Conservation (phyloP, 2,113 vertebrate species). For the Passer domesticus region DNA sequence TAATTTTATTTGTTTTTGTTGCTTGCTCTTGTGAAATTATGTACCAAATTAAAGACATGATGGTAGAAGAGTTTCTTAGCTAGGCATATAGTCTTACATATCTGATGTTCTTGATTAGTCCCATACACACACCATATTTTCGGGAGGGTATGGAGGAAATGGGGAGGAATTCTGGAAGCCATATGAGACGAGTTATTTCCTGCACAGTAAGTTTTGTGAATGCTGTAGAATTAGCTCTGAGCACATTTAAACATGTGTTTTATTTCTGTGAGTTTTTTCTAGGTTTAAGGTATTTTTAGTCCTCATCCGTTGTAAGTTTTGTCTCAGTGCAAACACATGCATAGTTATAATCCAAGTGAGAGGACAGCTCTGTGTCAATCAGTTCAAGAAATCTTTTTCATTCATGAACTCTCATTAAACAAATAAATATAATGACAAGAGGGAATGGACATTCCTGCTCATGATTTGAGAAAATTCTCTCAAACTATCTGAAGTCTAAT, state of each 20-base stretch:
- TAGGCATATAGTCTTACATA: not conserved
- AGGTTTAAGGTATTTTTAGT: not conserved
- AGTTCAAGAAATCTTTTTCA: not conserved
- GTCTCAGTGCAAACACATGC: fast-evolving
- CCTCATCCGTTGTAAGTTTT: not conserved
- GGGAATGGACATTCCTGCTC: not conserved
- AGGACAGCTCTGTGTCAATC: not conserved
- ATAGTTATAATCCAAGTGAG: not conserved
- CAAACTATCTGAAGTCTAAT: not conserved
- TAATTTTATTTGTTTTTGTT: not conserved
- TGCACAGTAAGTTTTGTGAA: not conserved
- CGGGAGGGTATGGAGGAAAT: not conserved
- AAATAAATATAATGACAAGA: not conserved
- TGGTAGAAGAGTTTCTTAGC: not conserved
- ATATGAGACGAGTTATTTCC: conserved; percentile 3
- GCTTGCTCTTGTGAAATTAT: not conserved
- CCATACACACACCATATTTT: not conserved
- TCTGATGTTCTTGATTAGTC: not conserved
- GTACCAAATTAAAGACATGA: not conserved
- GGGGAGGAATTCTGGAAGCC: not conserved
- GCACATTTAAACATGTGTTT: not conserved
- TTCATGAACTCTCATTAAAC: not conserved
- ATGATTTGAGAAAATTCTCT: not conserved
- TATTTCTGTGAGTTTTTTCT: not conserved
- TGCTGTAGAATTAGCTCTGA: not conserved